Percentiles rank a stretch among this genome's conserved stretches.
phyloP scores from a whole-genome alignment of 1,140 invertebrate species.

The Chlorops oryzae region DNA sequence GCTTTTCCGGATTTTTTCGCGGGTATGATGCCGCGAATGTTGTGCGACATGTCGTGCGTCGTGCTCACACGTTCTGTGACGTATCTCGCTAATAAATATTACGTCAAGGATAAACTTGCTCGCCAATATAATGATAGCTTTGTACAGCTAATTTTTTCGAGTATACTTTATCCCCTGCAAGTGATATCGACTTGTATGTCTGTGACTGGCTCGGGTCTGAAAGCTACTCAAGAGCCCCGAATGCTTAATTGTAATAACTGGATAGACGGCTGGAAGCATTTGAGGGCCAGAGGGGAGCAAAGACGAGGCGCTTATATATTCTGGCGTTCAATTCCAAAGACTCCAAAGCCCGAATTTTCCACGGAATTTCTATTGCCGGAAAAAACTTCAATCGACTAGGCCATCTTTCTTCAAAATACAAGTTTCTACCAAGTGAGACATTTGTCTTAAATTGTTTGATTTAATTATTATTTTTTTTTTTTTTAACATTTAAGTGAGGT shows the following conservation, averaged over 20 bases:
- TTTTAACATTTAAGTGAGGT: too few relatives aligned
- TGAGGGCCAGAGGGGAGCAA: conserved; percentile 64
- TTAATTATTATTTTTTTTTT: too few relatives aligned
- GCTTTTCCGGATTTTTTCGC: conserved; percentile 77
- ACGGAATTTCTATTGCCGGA: too few relatives aligned
- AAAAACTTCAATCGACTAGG: too few relatives aligned
- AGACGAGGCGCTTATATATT: conserved; percentile 78
- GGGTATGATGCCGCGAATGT: conserved; percentile 72
- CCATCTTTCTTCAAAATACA: too few relatives aligned
- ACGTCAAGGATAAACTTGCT: conserved; percentile 68
- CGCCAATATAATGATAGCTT: conserved; percentile 53
- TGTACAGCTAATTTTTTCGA: conserved; percentile 54
- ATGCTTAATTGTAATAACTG: conserved; percentile 76
- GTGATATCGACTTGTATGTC: conserved; percentile 84
- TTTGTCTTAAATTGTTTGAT: too few relatives aligned
- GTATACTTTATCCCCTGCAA: conserved; percentile 76
- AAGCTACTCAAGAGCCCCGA: conserved; percentile 66
- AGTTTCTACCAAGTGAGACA: too few relatives aligned
- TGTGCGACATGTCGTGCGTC: conserved; percentile 70
- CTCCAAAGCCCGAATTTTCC: too few relatives aligned
- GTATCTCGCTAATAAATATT: conserved; percentile 71
- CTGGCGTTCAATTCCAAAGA: too few relatives aligned
- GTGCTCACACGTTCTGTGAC: conserved; percentile 65
- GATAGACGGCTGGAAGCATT: conserved; percentile 72
- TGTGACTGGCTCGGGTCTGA: conserved; percentile 71